Conservation (phyloP, 2,113 vertebrate species). For the Peucedramus taeniatus region DNA sequence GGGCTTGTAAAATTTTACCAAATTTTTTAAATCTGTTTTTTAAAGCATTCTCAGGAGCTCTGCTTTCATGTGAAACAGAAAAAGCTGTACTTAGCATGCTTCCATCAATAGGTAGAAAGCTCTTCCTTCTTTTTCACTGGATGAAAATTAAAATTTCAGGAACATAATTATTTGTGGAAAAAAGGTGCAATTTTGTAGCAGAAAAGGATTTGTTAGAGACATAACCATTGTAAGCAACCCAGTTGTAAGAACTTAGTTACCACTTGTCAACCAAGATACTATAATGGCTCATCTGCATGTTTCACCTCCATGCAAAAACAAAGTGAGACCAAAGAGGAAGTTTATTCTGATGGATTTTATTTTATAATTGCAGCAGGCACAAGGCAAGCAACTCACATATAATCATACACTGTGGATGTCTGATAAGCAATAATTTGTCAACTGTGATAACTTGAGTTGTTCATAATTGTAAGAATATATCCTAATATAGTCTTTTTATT, state of each 20-base stretch:
- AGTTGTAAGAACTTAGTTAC: not conserved
- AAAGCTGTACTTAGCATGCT: not conserved
- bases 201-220: not conserved
- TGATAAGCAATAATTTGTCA: not conserved
- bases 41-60: not conserved
- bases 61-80: not conserved
- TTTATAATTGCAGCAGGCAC: not conserved
- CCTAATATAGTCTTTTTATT: not conserved
- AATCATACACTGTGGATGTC: not conserved
- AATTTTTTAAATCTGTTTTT: not conserved
- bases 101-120: not conserved
- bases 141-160: not conserved
- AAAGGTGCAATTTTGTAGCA: not conserved
- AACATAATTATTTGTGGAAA: not conserved
- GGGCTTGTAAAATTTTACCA: not conserved
- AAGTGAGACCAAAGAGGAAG: not conserved
- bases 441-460: not conserved
- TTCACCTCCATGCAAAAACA: not conserved
- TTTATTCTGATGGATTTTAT: not conserved
- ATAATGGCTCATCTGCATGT: not conserved
- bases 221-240: not conserved
- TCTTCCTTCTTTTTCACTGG: not conserved
- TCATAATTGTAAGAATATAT: not conserved
- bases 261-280: not conserved
- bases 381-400: not conserved